Evolutionary conservation across 2,797 vertebrate species (phyloP).

Genomic region (Hipposideros larvatus): DNA sequence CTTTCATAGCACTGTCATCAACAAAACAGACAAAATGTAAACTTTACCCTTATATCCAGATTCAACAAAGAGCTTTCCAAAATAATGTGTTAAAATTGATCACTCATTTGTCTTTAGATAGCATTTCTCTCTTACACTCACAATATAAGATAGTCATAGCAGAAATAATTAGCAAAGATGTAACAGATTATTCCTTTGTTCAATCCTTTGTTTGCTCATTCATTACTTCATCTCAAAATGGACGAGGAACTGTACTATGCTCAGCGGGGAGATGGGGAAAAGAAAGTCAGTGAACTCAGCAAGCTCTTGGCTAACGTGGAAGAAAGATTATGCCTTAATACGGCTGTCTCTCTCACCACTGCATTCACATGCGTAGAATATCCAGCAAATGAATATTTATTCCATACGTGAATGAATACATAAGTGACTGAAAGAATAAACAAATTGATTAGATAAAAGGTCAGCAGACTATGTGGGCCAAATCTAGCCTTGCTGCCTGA

Average conservation of each 20-base stretch:
- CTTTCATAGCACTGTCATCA: conserved; percentile 1
- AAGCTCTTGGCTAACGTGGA: background rate
- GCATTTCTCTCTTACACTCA: conserved; percentile 22
- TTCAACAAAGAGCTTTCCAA: conserved; percentile 16
- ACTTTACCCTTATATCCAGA: background rate
- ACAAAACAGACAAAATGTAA: conserved; percentile 44
- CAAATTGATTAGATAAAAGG: background rate
- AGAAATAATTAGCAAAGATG: conserved; percentile 37
- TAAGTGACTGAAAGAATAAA: conserved; percentile 25
- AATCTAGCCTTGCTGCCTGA: background rate
- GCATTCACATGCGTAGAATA: background rate
- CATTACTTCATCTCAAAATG: conserved; percentile 45
- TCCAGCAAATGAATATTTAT: conserved; percentile 11
- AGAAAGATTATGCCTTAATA: background rate
- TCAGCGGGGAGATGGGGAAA: background rate
- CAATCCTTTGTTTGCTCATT: conserved; percentile 33
- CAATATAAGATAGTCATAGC: background rate
- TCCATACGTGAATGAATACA: background rate
- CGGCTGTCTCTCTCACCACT: background rate
- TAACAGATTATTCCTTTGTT: conserved; percentile 31
- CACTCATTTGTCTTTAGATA: conserved; percentile 22
- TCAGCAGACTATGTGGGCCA: background rate
- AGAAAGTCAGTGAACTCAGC: conserved; percentile 43
- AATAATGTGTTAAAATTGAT: conserved; percentile 46
- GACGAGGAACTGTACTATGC: background rate